A percentile compares a stretch with the other conserved stretches of the same genome.
These are phyloP conservation scores for Mizuhopecten yessoensis DNA, from an alignment of 1,140 invertebrate species.

Conservation along the genomic window DNA sequence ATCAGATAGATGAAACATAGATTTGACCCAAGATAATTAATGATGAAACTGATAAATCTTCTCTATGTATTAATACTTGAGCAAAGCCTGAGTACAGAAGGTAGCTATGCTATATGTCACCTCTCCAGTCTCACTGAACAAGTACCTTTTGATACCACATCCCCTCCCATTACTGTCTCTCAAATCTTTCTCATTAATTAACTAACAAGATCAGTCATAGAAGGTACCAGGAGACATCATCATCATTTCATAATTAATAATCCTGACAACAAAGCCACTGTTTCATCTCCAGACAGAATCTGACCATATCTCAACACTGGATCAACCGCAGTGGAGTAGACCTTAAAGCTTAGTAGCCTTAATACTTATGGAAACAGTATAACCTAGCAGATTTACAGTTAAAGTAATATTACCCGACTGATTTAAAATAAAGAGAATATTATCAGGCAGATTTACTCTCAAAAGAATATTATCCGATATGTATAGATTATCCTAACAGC, in stretches of 20 bases:
- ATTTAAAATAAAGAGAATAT: not conserved
- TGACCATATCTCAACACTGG: not conserved
- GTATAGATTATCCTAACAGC: too few species aligned
- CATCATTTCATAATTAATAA: constrained; percentile 31
- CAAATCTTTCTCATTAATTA: not conserved
- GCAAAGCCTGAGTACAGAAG: not conserved
- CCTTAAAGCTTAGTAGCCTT: not conserved
- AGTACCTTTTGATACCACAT: not conserved
- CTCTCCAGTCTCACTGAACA: not conserved
- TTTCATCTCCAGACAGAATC: not conserved
- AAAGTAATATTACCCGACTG: too few species aligned
- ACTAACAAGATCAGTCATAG: not conserved
- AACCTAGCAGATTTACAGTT: not conserved
- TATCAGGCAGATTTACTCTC: not conserved
- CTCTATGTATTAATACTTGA: not conserved
- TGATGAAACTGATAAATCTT: not conserved
- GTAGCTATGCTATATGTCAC: not conserved
- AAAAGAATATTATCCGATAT: not conserved
- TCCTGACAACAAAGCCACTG: not conserved
- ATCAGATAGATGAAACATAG: constrained; percentile 3
- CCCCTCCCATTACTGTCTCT: not conserved
- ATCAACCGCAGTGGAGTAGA: not conserved
- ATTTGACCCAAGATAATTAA: not conserved
- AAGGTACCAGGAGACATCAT: not conserved
- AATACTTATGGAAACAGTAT: not conserved